Evolutionary conservation across 2,797 vertebrate species (phyloP), one percentile per base, ranked within the genome.

Genomic region (Chlorospingus flavigularis): DNA sequence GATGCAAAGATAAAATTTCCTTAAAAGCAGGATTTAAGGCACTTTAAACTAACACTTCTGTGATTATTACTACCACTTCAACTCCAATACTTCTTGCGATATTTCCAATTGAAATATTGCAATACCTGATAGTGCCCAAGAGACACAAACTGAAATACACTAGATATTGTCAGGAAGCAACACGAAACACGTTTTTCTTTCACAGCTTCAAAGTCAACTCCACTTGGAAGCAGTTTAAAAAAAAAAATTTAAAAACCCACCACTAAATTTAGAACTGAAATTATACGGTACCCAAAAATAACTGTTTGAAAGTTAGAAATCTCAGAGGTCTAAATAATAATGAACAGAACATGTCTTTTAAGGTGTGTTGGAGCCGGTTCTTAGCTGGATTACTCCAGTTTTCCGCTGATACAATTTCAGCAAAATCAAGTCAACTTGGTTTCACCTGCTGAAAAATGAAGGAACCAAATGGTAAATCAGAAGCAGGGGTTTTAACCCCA

Each of bases 251-350:
- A 4, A 39, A 37, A 17, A 0, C 1, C 23, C 51, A 87, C 30
- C 43, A 74, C 81, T 94, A 95, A 82, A 94, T 83, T 91, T 95
- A 82, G 80, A 26, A 89, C 50, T 77, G 53, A 92, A 90, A 95
- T 82, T 83, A 88, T 35, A 77, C 50, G 23, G 71, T 28, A 85
- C 42, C 53, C 61, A 87, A 91, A 89, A 95, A 84, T 84, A 93
- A 74, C 67, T 28, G 1, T 79, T 91, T 94, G 82, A 57, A 93
- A 84, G 50, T 61, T 50, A 83, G 53, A 67, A 93, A 82, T 93
- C 88, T 92, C 80, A 79, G 55, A 82, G 80, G 74, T 87, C 57
- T 90, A 80, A 90, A 87, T 73, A 87, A 87, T 57, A 95, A 88
- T 74, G 84, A 90, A 82, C 15, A 90, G 77, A 82, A 77, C 45